Conservation (phyloP, 2,888 invertebrate species). For the Chrysopilus asiliformis region DNA sequence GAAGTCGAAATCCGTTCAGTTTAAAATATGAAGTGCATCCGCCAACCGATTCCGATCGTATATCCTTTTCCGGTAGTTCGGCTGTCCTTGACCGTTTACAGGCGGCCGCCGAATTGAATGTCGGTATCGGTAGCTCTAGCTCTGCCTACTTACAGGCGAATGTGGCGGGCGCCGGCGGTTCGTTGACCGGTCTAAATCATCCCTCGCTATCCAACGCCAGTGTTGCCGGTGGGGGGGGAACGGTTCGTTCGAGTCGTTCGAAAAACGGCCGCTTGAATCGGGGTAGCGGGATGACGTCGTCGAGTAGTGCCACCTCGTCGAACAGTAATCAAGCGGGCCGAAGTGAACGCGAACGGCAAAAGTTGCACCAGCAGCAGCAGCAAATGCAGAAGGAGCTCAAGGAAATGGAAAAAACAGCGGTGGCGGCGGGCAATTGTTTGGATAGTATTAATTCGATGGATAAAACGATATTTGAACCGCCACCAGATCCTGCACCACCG, state of each 20-base stretch:
- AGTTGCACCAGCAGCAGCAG: slow-evolving; percentile 22
- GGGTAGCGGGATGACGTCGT: slow-evolving; percentile 42
- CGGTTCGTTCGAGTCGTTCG: slow-evolving; percentile 30
- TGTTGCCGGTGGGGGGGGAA: no score
- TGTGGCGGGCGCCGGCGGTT: no score
- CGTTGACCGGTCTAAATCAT: not conserved
- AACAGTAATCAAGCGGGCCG: slow-evolving; percentile 22
- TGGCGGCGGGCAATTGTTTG: slow-evolving; percentile 9
- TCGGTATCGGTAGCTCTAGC: slow-evolving; percentile 2
- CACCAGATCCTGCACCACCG: slow-evolving; percentile 74
- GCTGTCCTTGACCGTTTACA: slow-evolving; percentile 23
- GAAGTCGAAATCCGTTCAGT: slow-evolving; percentile 32
- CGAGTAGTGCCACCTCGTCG: slow-evolving; percentile 41
- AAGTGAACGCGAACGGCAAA: slow-evolving; percentile 23
- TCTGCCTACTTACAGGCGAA: slow-evolving; percentile 6
- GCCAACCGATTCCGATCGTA: slow-evolving; percentile 19
- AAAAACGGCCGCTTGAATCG: slow-evolving; percentile 30
- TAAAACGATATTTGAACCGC: slow-evolving; percentile 44
- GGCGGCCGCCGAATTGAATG: slow-evolving; percentile 12
- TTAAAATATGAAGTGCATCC: slow-evolving; percentile 25
- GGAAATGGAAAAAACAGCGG: slow-evolving; percentile 9
- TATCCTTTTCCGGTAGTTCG: slow-evolving; percentile 24
- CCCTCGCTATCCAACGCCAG: not conserved
- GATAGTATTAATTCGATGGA: slow-evolving; percentile 41
- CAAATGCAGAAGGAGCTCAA: slow-evolving; percentile 5